Conservation (phyloP, 1,140 invertebrate genomes). For the Octopus sinensis region DNA sequence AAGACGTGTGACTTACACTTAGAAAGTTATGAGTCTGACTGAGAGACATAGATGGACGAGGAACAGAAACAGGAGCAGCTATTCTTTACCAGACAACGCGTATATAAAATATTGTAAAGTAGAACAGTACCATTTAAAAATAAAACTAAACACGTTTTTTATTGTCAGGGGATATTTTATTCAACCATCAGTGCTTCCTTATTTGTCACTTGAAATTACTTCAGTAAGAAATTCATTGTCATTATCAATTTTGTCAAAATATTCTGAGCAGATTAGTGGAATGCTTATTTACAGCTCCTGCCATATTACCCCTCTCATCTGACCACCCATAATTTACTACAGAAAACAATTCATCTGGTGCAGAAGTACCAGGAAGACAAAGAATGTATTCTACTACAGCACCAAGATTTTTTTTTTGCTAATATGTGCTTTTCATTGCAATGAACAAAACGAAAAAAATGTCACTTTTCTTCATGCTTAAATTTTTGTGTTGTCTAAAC, state of each 20-base stretch:
- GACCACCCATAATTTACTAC: slow-evolving; percentile 1
- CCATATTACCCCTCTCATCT: background rate
- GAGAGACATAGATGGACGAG: background rate
- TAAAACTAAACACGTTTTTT: background rate
- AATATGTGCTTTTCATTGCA: background rate
- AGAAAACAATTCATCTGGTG: background rate
- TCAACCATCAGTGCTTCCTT: slow-evolving; percentile 1
- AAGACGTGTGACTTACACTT: too few species aligned
- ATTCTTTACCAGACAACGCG: background rate
- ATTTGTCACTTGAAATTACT: slow-evolving; percentile 6
- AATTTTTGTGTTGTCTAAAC: slow-evolving; percentile 2
- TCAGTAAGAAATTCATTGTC: background rate
- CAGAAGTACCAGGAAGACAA: slow-evolving; percentile 7
- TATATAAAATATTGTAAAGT: slow-evolving; percentile 2
- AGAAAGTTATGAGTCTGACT: background rate
- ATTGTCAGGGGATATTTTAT: background rate
- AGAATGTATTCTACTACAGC: slow-evolving; percentile 7
- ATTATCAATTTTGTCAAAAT: background rate
- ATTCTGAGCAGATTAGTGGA: slow-evolving; percentile 1
- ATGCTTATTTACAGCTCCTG: slow-evolving; percentile 8
- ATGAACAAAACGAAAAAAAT: background rate
- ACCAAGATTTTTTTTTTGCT: background rate
- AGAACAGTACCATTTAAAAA: background rate
- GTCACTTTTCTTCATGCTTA: slow-evolving; percentile 2
- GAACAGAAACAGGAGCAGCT: slow-evolving; percentile 7